Evolutionary conservation across 2,113 vertebrate genomes (phyloP).

Genomic region (Anarhynchus alexandrinus): DNA sequence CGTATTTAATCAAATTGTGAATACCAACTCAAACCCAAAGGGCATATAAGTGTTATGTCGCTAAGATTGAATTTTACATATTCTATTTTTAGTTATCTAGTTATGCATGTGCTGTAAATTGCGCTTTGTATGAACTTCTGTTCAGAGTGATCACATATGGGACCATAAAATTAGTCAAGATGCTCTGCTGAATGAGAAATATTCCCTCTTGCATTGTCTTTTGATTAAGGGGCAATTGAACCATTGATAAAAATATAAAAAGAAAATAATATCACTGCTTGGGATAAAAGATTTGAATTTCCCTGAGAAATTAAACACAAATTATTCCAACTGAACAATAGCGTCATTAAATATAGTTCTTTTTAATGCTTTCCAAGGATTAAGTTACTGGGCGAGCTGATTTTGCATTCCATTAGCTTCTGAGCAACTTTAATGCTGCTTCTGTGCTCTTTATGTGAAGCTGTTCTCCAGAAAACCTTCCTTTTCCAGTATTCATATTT

Average conservation of each 20-base stretch:
- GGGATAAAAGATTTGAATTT: slow-evolving; percentile 49
- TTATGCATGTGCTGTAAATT: not conserved
- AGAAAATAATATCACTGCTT: slow-evolving; percentile 19
- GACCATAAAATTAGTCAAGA: slow-evolving; percentile 49
- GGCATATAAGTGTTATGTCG: not conserved
- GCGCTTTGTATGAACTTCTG: slow-evolving; percentile 24
- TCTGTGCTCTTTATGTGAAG: not conserved
- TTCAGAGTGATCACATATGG: slow-evolving; percentile 11
- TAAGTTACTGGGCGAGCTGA: not conserved
- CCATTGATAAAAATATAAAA: slow-evolving; percentile 44
- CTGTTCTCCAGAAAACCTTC: not conserved
- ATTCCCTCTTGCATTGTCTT: slow-evolving; percentile 53
- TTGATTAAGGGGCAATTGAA: slow-evolving; percentile 43
- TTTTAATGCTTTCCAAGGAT: not conserved
- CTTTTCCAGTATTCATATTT: not conserved
- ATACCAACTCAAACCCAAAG: slow-evolving; percentile 17
- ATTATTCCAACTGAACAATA: slow-evolving; percentile 42
- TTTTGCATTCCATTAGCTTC: not conserved
- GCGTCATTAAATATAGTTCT: slow-evolving; percentile 41
- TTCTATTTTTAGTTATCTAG: slow-evolving; percentile 5
- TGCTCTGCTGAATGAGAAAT: slow-evolving; percentile 24
- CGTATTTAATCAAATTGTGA: slow-evolving; percentile 18
- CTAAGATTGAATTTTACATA: not conserved
- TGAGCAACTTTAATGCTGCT: not conserved
- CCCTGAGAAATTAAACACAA: slow-evolving; percentile 42